Percentiles rank a stretch among this genome's conserved stretches.
phyloP scores from a whole-genome alignment of 92 coral and sea anemone genomes.

The Actinostola sp. region DNA sequence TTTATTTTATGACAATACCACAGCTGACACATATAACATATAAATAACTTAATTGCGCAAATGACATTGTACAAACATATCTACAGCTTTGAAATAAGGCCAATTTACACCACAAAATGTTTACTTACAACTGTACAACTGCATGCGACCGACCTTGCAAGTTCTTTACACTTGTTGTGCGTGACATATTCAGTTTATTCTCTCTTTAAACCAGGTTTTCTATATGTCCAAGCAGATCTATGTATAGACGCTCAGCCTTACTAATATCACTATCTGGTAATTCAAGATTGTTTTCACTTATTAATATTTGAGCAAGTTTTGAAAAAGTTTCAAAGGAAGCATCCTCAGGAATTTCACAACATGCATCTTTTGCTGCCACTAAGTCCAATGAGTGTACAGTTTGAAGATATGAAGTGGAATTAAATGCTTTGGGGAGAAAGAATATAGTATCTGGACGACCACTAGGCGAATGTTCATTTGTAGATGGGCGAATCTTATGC shows the following conservation, averaged over 20 bases:
- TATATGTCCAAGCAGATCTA: conserved; percentile 37
- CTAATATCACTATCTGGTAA: conserved; percentile 42
- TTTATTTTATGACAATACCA: too few species aligned
- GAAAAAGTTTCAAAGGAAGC: conserved; percentile 38
- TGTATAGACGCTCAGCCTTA: conserved; percentile 41
- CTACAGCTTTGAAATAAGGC: too few species aligned
- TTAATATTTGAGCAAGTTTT: conserved; percentile 42
- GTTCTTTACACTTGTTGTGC: too few species aligned
- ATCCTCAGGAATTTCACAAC: conserved; percentile 41
- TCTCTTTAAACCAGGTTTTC: conserved; percentile 28
- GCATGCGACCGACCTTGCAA: too few species aligned
- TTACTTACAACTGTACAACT: too few species aligned
- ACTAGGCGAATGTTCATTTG: conserved; percentile 39
- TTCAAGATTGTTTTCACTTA: conserved; percentile 42
- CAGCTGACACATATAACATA: too few species aligned
- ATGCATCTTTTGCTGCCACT: conserved; percentile 35
- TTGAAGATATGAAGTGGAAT: conserved; percentile 45
- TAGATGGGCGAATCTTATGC: conserved; percentile 49
- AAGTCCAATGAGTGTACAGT: conserved; percentile 17
- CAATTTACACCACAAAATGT: too few species aligned
- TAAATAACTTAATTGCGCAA: too few species aligned
- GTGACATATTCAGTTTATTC: too few species aligned
- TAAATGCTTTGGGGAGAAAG: conserved; percentile 49
- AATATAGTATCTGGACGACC: conserved; percentile 51
- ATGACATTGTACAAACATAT: too few species aligned